Evolutionary conservation across 2,113 vertebrate genomes (phyloP).

Genomic region (Myotis yumanensis): DNA sequence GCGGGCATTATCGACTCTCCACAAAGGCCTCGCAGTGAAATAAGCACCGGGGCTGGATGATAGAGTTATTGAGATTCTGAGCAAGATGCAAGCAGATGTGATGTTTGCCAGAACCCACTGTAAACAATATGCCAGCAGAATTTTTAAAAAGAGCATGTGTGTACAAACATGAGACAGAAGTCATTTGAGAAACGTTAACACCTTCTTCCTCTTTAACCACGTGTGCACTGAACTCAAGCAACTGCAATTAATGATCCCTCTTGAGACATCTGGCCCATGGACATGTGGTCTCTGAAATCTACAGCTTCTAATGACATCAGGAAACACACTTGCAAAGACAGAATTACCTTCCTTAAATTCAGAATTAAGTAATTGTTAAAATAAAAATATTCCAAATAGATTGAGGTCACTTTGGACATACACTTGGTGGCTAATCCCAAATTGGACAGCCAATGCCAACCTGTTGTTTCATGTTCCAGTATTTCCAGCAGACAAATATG

Average conservation of each 20-base stretch:
- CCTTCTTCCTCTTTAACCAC: slow-evolving; percentile 77
- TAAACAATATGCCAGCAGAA: slow-evolving; percentile 89
- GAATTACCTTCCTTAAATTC: background rate
- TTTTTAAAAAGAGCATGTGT: slow-evolving; percentile 86
- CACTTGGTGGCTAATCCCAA: background rate
- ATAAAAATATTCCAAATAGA: slow-evolving; percentile 22
- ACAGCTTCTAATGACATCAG: slow-evolving; percentile 5
- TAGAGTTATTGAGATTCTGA: slow-evolving; percentile 90
- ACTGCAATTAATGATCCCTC: background rate
- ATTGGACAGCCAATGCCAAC: background rate
- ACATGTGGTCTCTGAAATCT: background rate
- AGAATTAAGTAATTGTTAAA: slow-evolving; percentile 10
- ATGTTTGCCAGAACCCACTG: slow-evolving; percentile 84
- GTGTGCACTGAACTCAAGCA: background rate
- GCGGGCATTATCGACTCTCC: slow-evolving; percentile 89
- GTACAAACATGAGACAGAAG: slow-evolving; percentile 85
- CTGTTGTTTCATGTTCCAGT: background rate
- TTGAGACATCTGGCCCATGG: background rate
- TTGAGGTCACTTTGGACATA: background rate
- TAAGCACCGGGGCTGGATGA: slow-evolving; percentile 82
- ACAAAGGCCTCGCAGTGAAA: slow-evolving; percentile 86
- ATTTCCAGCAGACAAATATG: background rate
- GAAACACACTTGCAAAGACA: background rate
- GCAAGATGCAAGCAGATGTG: slow-evolving; percentile 88
- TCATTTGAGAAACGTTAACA: slow-evolving; percentile 77